Evolutionary conservation across 2,113 vertebrate genomes (phyloP), one percentile per base, ranked within the genome.

Genomic region (Calyptomena viridis): DNA sequence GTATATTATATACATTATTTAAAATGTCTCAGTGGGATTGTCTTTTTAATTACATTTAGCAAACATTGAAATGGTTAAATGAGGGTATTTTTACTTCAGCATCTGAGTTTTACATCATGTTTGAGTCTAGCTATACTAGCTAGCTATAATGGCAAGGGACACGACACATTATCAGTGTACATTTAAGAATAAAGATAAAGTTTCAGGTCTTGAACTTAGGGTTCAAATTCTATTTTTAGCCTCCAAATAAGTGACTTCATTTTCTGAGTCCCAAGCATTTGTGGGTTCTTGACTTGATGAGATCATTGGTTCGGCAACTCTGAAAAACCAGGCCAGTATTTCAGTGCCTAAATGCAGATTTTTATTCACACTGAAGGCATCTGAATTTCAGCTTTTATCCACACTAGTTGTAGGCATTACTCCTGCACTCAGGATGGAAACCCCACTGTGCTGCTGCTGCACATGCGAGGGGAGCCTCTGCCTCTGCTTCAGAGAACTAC

Each of bases 1-100:
- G 91, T 93, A 73, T 85, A 85, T 93, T 81, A 90, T 92, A 82
- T 53, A 84, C 33, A 58, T 90, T 92, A 94, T 88, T 94, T 88
- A 71, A 93, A 92, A 91, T 44, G 94, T 94, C 97, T 96, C 97
- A 24, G 39, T 68, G 86, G 95, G 95, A 90, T 95, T 96, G 87
- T 94, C 84, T 89, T 96, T 97, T 96, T 95, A 97, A 97, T 82
- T 95, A 84, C 87, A 47, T 78, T 96, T 93, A 95, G 68, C 93
- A 97, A 98, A 93, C 64, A 77, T 63, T 79, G 68, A 94, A 90
- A 88, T 89, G 73, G 93, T 97, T 95, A 97, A 97, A 67, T 63
- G 50, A 96, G 18, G 49, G 3, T 19, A 47, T 30, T 96, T 86
- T 77, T 86, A 15, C 68, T 97, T 97, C 75, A 80, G 78, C 62